Evolutionary conservation across 2,797 vertebrate species (phyloP).

Genomic region (Calcarius lapponicus): DNA sequence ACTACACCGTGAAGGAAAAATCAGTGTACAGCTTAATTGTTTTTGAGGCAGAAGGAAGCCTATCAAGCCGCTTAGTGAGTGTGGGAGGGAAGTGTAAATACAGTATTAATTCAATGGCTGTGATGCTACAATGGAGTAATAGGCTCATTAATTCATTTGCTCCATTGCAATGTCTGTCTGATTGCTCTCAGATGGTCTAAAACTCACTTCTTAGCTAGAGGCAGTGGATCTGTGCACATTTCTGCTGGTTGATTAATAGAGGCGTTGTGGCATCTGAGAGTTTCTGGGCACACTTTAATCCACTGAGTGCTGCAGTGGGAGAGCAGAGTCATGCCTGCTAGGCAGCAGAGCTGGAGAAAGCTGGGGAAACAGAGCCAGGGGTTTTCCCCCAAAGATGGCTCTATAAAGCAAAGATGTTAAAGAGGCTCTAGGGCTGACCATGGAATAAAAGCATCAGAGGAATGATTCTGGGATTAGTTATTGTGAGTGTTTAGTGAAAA

Average conservation of each 20-base stretch:
- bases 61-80: conserved; percentile 84
- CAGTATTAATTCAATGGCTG: conserved; percentile 42
- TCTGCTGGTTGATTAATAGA: conserved; percentile 58
- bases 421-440: conserved; percentile 30
- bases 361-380: background rate
- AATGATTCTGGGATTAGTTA: conserved; percentile 33
- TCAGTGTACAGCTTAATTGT: conserved; percentile 84
- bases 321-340: conserved; percentile 28
- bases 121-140: conserved; percentile 42
- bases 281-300: conserved; percentile 55
- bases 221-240: background rate
- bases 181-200: conserved; percentile 53
- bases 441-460: conserved; percentile 39
- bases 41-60: conserved; percentile 1
- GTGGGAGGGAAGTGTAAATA: conserved; percentile 59
- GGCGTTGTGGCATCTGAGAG: conserved; percentile 31
- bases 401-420: conserved; percentile 51
- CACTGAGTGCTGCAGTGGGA: conserved; percentile 32
- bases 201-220: conserved; percentile 27
- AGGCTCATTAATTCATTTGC: conserved; percentile 56
- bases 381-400: conserved; percentile 40
- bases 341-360: conserved; percentile 18
- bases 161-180: conserved; percentile 16
- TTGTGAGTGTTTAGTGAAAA: conserved; percentile 54
- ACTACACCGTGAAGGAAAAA: conserved; percentile 67